phyloP scores from a whole-genome alignment of 2,797 vertebrate genomes.

The Ibycter americanus region DNA sequence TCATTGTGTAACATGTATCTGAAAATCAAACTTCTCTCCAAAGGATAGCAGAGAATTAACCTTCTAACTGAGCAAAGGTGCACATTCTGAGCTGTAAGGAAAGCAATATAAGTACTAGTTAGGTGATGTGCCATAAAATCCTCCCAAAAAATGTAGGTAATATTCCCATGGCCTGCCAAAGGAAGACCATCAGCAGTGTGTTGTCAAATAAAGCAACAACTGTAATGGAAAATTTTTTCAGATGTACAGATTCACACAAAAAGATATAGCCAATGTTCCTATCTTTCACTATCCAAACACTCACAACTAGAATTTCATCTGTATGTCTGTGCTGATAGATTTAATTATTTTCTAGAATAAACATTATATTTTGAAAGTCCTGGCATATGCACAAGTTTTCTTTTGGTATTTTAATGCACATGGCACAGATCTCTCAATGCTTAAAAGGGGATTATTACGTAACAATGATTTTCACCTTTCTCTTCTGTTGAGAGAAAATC shows the following conservation, averaged over 20 bases:
- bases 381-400: background rate
- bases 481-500: background rate
- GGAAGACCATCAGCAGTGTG: background rate
- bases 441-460: background rate
- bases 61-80: background rate
- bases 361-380: background rate
- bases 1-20: background rate
- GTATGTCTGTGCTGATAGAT: background rate
- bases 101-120: background rate
- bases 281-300: background rate
- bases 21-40: background rate
- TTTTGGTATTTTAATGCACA: rapidly evolving
- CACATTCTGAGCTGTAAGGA: background rate
- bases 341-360: background rate
- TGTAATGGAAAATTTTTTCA: background rate
- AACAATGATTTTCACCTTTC: background rate
- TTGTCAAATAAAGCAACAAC: background rate
- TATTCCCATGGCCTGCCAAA: background rate
- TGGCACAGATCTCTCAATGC: background rate
- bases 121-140: background rate
- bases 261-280: background rate
- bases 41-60: background rate
- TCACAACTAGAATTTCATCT: background rate
- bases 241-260: background rate
- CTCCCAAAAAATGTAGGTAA: background rate